Evolutionary conservation across 2,888 invertebrate species (phyloP), one percentile per base, ranked within the genome.

Genomic region (Caenorhabditis sp.): DNA sequence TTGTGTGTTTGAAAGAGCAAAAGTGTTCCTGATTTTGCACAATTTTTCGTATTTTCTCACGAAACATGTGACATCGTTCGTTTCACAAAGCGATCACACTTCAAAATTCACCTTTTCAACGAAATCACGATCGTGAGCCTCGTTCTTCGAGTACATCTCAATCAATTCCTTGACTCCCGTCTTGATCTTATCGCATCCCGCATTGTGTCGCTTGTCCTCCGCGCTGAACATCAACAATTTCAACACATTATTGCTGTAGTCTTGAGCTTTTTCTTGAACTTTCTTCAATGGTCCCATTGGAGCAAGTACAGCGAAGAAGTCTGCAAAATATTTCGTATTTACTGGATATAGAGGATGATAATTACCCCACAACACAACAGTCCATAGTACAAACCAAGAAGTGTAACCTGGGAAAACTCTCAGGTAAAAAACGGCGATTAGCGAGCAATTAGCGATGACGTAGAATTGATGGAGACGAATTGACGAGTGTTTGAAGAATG

Each of bases 151-250:
- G 49, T 72, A 72, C 54, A 64, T 17, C 21, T 65, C 43, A 61
- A 72, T 68, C 63, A 68, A 21, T 21, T 68, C 38, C 25, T 61
- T 53, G 17, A 72, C 72, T 5, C 59, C 52, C 17, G 31, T 62
- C 23, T 58, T 10, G 17, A 58, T 52, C 43, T 26, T n/a, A 26
- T 71, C 69, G 2, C 43, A 38, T 61, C 69, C 43, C 59, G 61
- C 59, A 26, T 10, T 26, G 56, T 50, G 25, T 49, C 77, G 56
- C 17, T 60, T 70, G 14, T 76, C 68, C 10, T 64, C 65, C 1
- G 81, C 76, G n/a, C 74, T 68, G 63, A 83, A 84, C 83, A 83
- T 84, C 50, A 84, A 57, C 58, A 84, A 77, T 50, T 77, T 71
- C 1, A 84, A 78, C 36, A 83, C 76, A 50, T 70, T 72, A 31